Base-by-base conservation (phyloP, 1,140 invertebrate genomes). In the Phortica variegata region DNA sequence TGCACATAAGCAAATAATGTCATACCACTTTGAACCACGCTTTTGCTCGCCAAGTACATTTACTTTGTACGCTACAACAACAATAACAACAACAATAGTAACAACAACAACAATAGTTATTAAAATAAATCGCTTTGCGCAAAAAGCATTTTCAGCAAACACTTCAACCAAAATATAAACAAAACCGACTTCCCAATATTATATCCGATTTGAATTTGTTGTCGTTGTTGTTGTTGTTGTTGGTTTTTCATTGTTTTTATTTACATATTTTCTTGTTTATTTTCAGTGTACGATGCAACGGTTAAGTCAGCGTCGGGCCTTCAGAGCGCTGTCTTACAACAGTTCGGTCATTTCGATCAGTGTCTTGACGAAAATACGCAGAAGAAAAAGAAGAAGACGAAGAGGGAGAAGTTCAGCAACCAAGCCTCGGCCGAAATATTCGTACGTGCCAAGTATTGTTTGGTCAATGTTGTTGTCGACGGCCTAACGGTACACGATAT, bases 321-420 rank as follows among this genome's bases (percentile, higher is more conserved):
- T 6, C 74, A 86, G 0, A 81, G 78, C 38, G 84, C 83, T 3
- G 80, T 82, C 3, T 79, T 79, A 2, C 86, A 82, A 65, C 82
- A 86, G 42, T 68, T 87, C 20, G 85, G 85, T 3, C 86, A 87
- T 65, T 87, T 83, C 56, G 85, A 87, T 56, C 83, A 87, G 69
- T 87, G 85, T 48, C 60, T 86, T 0, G 43, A 52, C 15, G n/a
- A n/a, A n/a, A n/a, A n/a, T n/a, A n/a, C n/a, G n/a, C n/a, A n/a
- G n/a, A n/a, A n/a, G n/a, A n/a, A n/a, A n/a, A n/a, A n/a, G n/a
- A n/a, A n/a, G n/a, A n/a, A n/a, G n/a, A n/a, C n/a, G n/a, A n/a
- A n/a, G n/a, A 43, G 61, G 7, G 45, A 53, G 19, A 34, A 16
- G 33, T 48, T 34, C 13, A 69, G 56, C 4, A 17, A 39, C 18